Evolutionary conservation across 2,113 vertebrate species (phyloP).

Genomic region (Bubo blakistoni): DNA sequence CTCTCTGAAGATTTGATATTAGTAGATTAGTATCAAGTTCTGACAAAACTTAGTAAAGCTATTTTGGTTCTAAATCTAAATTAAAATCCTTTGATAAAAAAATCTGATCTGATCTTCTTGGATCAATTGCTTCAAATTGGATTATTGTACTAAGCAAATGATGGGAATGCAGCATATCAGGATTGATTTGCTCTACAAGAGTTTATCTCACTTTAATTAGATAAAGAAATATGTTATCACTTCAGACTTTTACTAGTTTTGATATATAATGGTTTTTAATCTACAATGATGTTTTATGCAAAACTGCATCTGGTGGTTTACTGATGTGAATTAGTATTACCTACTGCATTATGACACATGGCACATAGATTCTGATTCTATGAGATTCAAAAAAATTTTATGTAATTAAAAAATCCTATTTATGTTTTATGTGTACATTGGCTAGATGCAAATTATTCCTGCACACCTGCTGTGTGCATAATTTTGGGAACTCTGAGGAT

Average conservation of each 20-base stretch:
- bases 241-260: constrained; percentile 14
- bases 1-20: constrained; percentile 15
- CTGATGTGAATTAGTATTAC: constrained; percentile 3
- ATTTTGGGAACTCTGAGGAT: not conserved
- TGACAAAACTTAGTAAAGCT: constrained; percentile 29
- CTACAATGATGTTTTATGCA: constrained; percentile 3
- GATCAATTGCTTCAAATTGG: not conserved
- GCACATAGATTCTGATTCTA: not conserved
- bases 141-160: constrained; percentile 4
- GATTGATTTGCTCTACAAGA: constrained; percentile 7
- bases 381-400: not conserved
- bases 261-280: not conserved
- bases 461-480: not conserved
- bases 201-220: constrained; percentile 30
- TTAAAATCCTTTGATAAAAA: constrained; percentile 12
- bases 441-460: not conserved
- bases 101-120: constrained; percentile 2
- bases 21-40: not conserved
- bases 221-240: not conserved
- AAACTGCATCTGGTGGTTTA: constrained; percentile 19
- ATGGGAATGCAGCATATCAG: not conserved
- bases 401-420: constrained; percentile 10
- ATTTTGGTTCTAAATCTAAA: constrained; percentile 29
- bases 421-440: constrained; percentile 9
- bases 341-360: not conserved